These are phyloP conservation scores for Antigone vipio DNA, from an alignment of 2,113 vertebrate species.

Conservation along the genomic window DNA sequence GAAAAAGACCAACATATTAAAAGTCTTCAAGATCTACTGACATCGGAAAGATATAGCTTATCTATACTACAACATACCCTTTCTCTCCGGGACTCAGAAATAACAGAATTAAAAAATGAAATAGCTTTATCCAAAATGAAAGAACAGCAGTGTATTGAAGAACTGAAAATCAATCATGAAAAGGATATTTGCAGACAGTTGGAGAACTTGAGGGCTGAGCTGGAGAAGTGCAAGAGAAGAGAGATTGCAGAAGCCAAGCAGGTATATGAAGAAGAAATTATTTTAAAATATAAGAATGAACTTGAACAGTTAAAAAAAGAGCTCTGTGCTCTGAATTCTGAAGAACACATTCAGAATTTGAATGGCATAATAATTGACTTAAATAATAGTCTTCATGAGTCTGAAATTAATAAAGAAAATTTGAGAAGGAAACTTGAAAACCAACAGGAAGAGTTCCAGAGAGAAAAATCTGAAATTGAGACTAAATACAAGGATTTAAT, in stretches of 20 bases:
- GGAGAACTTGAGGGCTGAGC: slow-evolving; percentile 58
- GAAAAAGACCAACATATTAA: slow-evolving; percentile 36
- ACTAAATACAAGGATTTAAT: slow-evolving; percentile 64
- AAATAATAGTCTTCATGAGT: slow-evolving; percentile 27
- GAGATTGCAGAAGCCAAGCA: slow-evolving; percentile 7
- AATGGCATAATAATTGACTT: slow-evolving; percentile 50
- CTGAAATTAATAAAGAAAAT: slow-evolving; percentile 37
- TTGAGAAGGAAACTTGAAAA: slow-evolving; percentile 70
- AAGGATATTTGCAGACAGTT: slow-evolving; percentile 36
- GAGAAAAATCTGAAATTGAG: slow-evolving; percentile 65
- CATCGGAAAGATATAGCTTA: not conserved
- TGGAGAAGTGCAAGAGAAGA: slow-evolving; percentile 56
- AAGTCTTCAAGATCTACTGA: slow-evolving; percentile 10
- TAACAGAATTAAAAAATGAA: slow-evolving; percentile 37
- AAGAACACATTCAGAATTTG: slow-evolving; percentile 40
- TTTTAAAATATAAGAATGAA: slow-evolving; percentile 41
- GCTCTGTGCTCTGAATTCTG: not conserved
- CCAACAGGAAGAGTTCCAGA: slow-evolving; percentile 56
- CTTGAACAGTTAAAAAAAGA: slow-evolving; percentile 35
- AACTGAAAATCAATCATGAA: not conserved
- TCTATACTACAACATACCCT: slow-evolving; percentile 31
- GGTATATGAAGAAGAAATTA: not conserved
- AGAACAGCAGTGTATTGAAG: not conserved
- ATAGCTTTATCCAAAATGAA: not conserved
- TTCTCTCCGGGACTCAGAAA: slow-evolving; percentile 43